Evolutionary conservation across 2,888 invertebrate species (phyloP).

Genomic region (Brachycybe producta): DNA sequence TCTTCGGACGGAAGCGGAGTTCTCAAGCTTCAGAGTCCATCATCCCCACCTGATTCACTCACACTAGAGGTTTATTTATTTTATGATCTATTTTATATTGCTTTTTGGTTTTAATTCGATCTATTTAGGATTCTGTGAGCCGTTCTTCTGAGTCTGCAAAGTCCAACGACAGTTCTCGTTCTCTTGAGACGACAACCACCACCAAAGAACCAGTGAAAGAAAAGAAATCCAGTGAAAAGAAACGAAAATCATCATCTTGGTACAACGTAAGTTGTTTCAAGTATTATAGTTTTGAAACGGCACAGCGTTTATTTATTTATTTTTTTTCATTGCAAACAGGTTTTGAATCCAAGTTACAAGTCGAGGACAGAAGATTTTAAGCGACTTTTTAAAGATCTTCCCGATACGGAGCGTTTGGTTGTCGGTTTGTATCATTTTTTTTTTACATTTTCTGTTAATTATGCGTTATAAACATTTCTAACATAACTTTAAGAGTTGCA

Average conservation of each 20-base stretch:
- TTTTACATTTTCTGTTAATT: constrained; percentile 5
- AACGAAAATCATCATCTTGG: constrained; percentile 67
- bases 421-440: constrained; percentile 54
- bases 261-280: constrained; percentile 57
- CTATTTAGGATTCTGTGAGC: constrained; percentile 30
- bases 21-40: no score
- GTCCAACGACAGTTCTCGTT: constrained; percentile 18
- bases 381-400: constrained; percentile 78
- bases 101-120: no score
- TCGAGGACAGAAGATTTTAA: constrained; percentile 85
- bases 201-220: constrained; percentile 35
- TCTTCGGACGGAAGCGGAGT: background rate
- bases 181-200: constrained; percentile 9
- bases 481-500: background rate
- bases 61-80: no score
- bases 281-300: background rate
- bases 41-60: no score
- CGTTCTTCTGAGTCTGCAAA: constrained; percentile 33
- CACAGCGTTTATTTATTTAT: background rate
- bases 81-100: no score
- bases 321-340: constrained; percentile 25
- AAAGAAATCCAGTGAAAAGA: constrained; percentile 34
- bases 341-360: constrained; percentile 66
- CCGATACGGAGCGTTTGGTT: constrained; percentile 77
- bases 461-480: background rate